phyloP scores from a whole-genome alignment of 2,797 vertebrate species.

The Harpagifer antarcticus region DNA sequence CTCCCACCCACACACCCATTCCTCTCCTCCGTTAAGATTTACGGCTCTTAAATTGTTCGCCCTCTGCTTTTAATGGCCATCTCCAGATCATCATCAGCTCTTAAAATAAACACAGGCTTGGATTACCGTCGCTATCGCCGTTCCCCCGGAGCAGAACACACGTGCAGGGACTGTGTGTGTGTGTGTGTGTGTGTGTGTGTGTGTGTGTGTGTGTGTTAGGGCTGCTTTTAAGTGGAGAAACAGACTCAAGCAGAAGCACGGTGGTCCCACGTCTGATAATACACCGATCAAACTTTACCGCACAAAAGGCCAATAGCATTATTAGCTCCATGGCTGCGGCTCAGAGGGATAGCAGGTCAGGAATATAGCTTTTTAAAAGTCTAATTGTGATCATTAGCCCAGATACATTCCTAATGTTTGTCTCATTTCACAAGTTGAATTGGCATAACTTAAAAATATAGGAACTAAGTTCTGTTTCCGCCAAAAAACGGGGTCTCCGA shows the following conservation, averaged over 20 bases:
- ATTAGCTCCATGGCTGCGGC: slow-evolving; percentile 39
- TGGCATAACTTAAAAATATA: too few species aligned
- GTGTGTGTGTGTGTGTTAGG: slow-evolving; percentile 44
- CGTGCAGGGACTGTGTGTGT: slow-evolving; percentile 16
- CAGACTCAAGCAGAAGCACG: slow-evolving; percentile 67
- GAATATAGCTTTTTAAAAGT: slow-evolving; percentile 34
- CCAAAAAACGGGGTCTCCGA: too few species aligned
- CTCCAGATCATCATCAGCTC: slow-evolving; percentile 78
- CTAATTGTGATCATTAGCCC: slow-evolving; percentile 27
- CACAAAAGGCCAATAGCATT: slow-evolving; percentile 63
- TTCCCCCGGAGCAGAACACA: slow-evolving; percentile 47
- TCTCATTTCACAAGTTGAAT: too few species aligned
- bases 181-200: not conserved
- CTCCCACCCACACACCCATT: slow-evolving; percentile 38
- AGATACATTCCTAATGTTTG: not conserved
- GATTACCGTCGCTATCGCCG: slow-evolving; percentile 68
- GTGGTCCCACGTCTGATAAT: slow-evolving; percentile 78
- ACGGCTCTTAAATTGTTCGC: slow-evolving; percentile 76
- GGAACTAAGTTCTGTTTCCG: too few species aligned
- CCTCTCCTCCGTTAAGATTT: slow-evolving; percentile 67
- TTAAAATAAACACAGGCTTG: slow-evolving; percentile 79
- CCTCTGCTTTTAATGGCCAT: slow-evolving; percentile 75
- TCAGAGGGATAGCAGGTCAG: slow-evolving; percentile 26
- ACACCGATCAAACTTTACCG: slow-evolving; percentile 72
- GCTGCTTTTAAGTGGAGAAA: slow-evolving; percentile 56